A percentile compares a stretch with the other conserved stretches of the same genome.
phyloP scores from a whole-genome alignment of 2,797 vertebrate genomes.

The Ara ararauna region DNA sequence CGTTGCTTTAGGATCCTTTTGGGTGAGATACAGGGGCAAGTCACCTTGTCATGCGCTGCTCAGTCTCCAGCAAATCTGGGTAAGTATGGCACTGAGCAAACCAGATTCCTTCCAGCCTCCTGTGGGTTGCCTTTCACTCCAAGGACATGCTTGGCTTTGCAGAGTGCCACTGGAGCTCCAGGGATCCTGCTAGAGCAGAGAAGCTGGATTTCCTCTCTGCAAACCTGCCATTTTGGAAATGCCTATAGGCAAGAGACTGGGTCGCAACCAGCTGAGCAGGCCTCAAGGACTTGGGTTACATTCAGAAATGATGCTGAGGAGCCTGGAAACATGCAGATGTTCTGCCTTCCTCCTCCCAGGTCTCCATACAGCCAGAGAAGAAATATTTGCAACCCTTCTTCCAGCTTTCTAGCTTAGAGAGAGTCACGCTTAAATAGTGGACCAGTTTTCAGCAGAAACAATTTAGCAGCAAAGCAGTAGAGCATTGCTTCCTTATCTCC shows the following conservation, averaged over 20 bases:
- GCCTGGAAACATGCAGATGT: neutral
- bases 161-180: neutral
- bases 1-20: slow-evolving; percentile 25
- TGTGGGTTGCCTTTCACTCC: neutral
- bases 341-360: neutral
- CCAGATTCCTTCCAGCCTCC: slow-evolving; percentile 6
- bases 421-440: neutral
- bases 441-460: neutral
- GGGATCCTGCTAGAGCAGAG: neutral
- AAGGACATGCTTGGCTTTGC: neutral
- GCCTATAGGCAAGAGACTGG: neutral
- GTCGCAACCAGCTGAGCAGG: neutral
- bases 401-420: neutral
- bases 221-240: neutral
- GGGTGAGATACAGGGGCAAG: slow-evolving; percentile 31
- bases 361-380: neutral
- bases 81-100: slow-evolving; percentile 34
- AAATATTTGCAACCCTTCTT: neutral
- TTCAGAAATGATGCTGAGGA: neutral
- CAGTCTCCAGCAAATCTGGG: slow-evolving; percentile 23
- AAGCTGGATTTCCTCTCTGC: neutral
- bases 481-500: neutral
- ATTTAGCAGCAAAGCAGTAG: neutral
- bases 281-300: neutral
- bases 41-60: neutral